These are phyloP conservation scores for Malurus splendens DNA, from an alignment of 2,797 vertebrate genomes.

Conservation along the genomic window DNA sequence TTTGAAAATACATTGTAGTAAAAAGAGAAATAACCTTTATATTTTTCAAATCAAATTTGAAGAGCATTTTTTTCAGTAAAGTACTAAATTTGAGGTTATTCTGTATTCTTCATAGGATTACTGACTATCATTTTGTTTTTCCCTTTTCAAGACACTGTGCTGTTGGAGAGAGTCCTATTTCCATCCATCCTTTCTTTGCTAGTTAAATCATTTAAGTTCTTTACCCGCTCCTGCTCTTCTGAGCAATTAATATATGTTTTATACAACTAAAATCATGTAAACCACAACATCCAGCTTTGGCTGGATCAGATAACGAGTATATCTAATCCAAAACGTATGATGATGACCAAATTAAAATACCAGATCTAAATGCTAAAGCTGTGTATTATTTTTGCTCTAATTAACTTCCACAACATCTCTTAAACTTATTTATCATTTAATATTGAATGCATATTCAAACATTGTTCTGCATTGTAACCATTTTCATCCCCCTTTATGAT, in stretches of 20 bases:
- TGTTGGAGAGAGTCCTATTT: background rate
- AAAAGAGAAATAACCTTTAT: background rate
- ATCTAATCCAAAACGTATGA: background rate
- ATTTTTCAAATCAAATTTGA: background rate
- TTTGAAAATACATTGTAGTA: background rate
- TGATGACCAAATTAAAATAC: background rate
- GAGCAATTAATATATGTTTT: background rate
- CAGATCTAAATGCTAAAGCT: background rate
- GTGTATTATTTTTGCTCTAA: conserved; percentile 1
- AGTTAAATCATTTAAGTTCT: background rate
- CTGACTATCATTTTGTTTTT: background rate
- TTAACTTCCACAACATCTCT: background rate
- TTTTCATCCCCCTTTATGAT: background rate
- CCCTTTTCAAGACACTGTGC: background rate
- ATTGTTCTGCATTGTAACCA: background rate
- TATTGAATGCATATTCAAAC: background rate
- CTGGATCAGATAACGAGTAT: background rate
- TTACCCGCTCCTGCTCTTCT: background rate
- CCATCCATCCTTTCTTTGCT: background rate
- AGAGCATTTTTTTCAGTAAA: background rate
- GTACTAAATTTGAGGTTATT: background rate
- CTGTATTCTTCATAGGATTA: background rate
- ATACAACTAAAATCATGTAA: background rate
- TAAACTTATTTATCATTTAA: background rate
- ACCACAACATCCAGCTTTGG: background rate